phyloP scores from a whole-genome alignment of 2,797 vertebrate genomes.

The Tokudaia muenninki region DNA sequence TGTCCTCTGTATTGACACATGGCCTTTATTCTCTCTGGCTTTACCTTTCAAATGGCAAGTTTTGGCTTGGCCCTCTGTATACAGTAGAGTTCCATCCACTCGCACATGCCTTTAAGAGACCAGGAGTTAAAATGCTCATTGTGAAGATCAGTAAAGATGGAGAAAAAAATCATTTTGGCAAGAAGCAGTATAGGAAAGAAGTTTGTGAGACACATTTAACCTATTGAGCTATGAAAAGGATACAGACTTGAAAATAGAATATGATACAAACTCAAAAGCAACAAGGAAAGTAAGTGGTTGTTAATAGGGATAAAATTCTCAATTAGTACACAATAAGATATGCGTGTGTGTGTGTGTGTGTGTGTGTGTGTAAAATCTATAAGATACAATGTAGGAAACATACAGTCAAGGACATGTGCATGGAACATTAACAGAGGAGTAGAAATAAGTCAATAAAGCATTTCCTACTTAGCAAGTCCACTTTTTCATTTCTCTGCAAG shows the following conservation, averaged over 20 bases:
- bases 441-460: neutral
- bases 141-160: conserved; percentile 61
- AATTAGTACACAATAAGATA: conserved; percentile 50
- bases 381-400: neutral
- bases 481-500: neutral
- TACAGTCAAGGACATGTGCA: neutral
- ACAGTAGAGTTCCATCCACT: conserved; percentile 71
- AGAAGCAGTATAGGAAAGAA: conserved; percentile 76
- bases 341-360: neutral
- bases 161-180: conserved; percentile 62
- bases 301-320: conserved; percentile 66
- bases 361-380: neutral
- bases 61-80: conserved; percentile 82
- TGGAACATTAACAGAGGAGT: neutral
- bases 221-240: conserved; percentile 74
- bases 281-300: conserved; percentile 69
- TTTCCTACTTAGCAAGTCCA: conserved; percentile 19
- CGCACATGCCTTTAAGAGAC: conserved; percentile 71
- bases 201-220: conserved; percentile 73
- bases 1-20: conserved; percentile 78
- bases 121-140: conserved; percentile 61
- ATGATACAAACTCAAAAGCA: conserved; percentile 59
- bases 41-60: conserved; percentile 81
- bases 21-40: conserved; percentile 79
- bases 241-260: conserved; percentile 71